phyloP scores from a whole-genome alignment of 2,113 vertebrate genomes.

The Ptilonorhynchus violaceus region DNA sequence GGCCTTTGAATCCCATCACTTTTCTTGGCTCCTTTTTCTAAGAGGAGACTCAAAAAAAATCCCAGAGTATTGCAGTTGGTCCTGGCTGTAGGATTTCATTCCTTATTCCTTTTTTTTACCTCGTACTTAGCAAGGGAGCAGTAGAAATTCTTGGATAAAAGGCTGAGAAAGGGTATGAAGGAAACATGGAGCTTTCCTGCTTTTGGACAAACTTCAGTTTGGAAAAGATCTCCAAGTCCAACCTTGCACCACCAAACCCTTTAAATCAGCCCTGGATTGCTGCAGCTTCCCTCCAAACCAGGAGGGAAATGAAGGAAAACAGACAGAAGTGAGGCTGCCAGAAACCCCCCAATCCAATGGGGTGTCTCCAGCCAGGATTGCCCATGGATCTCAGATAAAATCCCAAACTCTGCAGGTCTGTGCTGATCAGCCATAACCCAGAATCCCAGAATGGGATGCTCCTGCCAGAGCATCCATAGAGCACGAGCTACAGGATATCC shows the following conservation, averaged over 20 bases:
- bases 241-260: not conserved
- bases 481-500: not conserved
- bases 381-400: not conserved
- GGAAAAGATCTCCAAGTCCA: too few species aligned
- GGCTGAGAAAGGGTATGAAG: not conserved
- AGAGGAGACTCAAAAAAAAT: not conserved
- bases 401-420: not conserved
- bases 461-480: accelerated
- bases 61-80: not conserved
- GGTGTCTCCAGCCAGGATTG: not conserved
- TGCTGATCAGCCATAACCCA: not conserved
- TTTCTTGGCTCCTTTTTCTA: not conserved
- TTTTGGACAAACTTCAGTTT: not conserved
- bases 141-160: not conserved
- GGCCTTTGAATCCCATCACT: not conserved
- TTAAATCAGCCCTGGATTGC: not conserved
- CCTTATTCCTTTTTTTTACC: not conserved
- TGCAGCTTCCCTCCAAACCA: not conserved
- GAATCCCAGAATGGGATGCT: too few species aligned
- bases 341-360: accelerated
- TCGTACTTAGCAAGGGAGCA: not conserved
- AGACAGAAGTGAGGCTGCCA: not conserved
- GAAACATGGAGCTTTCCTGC: not conserved
- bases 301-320: not conserved
- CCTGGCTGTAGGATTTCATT: not conserved